Evolutionary conservation across 1,140 invertebrate species (phyloP).

Genomic region (Zaprionus camerounensis): DNA sequence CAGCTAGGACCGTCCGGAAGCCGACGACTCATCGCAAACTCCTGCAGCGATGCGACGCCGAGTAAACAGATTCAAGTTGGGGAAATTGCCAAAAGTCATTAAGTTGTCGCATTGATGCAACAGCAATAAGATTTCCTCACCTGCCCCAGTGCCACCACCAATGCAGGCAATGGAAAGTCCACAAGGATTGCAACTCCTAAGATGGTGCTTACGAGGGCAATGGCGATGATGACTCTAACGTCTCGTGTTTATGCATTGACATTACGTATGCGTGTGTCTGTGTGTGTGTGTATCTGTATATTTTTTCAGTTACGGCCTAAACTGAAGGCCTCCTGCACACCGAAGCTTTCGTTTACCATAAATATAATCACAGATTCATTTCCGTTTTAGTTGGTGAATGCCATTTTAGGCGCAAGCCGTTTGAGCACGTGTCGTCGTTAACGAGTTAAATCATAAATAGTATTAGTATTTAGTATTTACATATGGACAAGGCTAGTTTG

Average conservation of each 20-base stretch:
- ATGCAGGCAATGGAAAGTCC: conserved; percentile 25
- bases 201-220: not conserved
- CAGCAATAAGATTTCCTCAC: conserved; percentile 58
- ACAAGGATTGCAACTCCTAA: conserved; percentile 9
- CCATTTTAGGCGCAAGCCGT: not conserved
- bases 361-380: conserved; percentile 78
- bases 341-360: conserved; percentile 43
- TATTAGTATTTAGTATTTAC: too few species aligned
- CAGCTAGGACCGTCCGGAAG: conserved; percentile 37
- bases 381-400: conserved; percentile 40
- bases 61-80: conserved; percentile 52
- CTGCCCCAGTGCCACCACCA: conserved; percentile 2
- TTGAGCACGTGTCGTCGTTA: not conserved
- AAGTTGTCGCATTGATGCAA: conserved; percentile 64
- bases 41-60: not conserved
- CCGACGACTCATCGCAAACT: conserved; percentile 15
- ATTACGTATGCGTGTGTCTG: conserved; percentile 16
- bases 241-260: conserved; percentile 53
- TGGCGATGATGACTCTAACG: conserved; percentile 23
- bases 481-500: too few species aligned
- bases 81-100: conserved; percentile 80
- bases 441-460: not conserved
- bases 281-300: not conserved
- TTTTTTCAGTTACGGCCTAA: too few species aligned
- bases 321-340: too few species aligned